Percentiles rank a stretch among this genome's conserved stretches.
Evolutionary conservation across 2,797 vertebrate species (phyloP).

Genomic region (Anas bahamensis): DNA sequence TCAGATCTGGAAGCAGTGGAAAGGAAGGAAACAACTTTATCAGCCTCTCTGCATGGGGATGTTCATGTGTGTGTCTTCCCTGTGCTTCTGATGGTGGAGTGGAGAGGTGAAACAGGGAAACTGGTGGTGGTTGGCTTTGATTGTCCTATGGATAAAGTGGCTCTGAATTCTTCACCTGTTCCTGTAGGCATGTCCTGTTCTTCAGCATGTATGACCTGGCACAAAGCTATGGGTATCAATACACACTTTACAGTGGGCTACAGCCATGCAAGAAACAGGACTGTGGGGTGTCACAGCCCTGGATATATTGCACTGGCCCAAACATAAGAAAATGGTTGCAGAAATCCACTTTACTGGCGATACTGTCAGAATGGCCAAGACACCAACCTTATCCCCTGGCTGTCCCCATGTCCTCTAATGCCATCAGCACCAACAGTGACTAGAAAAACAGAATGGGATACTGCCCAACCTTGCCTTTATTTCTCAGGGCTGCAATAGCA

Average conservation of each 20-base stretch:
- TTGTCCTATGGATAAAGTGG: background rate
- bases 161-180: background rate
- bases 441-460: background rate
- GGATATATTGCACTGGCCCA: background rate
- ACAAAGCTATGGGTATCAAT: background rate
- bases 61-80: background rate
- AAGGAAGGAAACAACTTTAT: background rate
- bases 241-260: background rate
- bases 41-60: background rate
- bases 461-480: background rate
- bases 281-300: background rate
- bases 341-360: background rate
- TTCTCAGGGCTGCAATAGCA: background rate
- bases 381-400: background rate
- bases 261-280: background rate
- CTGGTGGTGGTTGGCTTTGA: background rate
- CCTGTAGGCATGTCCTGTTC: background rate
- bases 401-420: background rate
- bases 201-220: background rate
- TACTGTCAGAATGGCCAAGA: fast-evolving
- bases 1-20: background rate
- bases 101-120: background rate
- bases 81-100: background rate
- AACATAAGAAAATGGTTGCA: background rate
- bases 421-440: background rate